Percentiles rank a stretch among this genome's conserved stretches.
These are phyloP conservation scores for Apotomis betuletana DNA, from an alignment of 2,888 invertebrate species.

Conservation along the genomic window DNA sequence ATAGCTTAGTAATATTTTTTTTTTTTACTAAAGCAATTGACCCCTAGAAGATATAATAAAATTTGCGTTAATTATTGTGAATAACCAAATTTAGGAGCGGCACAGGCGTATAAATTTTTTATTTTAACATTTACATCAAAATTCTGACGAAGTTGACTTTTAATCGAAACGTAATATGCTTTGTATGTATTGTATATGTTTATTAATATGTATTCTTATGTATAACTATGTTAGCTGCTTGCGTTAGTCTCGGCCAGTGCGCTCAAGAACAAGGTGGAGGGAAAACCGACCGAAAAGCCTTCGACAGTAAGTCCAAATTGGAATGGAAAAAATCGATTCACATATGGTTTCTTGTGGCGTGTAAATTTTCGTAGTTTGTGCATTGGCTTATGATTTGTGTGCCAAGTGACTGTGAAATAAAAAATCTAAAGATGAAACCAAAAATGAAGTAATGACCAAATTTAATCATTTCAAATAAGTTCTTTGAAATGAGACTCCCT, in stretches of 20 bases:
- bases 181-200: conserved; percentile 36
- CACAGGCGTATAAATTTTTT: conserved; percentile 23
- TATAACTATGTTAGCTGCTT: conserved; percentile 72
- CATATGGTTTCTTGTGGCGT: conserved; percentile 35
- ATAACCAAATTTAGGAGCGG: conserved; percentile 34
- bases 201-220: conserved; percentile 47
- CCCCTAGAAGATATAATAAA: background rate
- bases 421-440: background rate
- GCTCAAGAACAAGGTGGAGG: conserved; percentile 58
- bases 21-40: background rate
- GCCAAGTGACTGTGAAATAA: conserved; percentile 3
- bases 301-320: conserved; percentile 68
- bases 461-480: background rate
- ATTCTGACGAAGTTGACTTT: background rate
- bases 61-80: conserved; percentile 21
- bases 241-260: conserved; percentile 70
- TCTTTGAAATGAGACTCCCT: background rate
- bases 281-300: conserved; percentile 55
- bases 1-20: conserved; percentile 21
- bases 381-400: conserved; percentile 36
- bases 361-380: conserved; percentile 28
- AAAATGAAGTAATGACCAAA: background rate
- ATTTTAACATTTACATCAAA: conserved; percentile 2
- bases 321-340: conserved; percentile 26
- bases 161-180: conserved; percentile 26